Evolutionary conservation across 2,888 invertebrate genomes (phyloP).

Genomic region (Rhimphoctona megacephalus): DNA sequence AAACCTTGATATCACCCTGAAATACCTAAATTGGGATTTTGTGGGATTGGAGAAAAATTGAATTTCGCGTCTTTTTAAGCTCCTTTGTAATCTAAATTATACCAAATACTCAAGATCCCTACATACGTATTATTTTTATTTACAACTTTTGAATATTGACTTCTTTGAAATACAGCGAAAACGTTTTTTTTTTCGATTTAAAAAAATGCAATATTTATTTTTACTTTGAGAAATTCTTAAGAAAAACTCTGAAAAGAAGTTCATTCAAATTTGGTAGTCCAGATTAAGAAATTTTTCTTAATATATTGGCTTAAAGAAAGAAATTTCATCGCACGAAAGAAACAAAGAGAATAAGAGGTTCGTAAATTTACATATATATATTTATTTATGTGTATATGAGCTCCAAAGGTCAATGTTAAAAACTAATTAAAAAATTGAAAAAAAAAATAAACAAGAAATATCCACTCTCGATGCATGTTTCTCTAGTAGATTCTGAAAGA

Average conservation of each 20-base stretch:
- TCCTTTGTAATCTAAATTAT: not conserved
- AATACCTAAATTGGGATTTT: not conserved
- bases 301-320: not conserved
- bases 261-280: not conserved
- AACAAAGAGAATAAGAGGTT: not conserved
- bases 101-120: not conserved
- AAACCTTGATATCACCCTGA: not conserved
- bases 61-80: not conserved
- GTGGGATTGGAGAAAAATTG: not conserved
- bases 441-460: not conserved
- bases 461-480: slow-evolving; percentile 46
- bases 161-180: not conserved
- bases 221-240: not conserved
- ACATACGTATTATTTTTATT: not conserved
- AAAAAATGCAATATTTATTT: not conserved
- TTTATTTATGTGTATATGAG: no score
- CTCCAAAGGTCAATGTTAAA: slow-evolving; percentile 31
- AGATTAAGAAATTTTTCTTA: not conserved
- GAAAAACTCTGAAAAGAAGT: not conserved
- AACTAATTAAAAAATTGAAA: slow-evolving; percentile 25
- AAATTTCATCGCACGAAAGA: not conserved
- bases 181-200: not conserved
- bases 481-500: slow-evolving; percentile 66
- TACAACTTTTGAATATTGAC: not conserved
- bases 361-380: no score